Conservation (phyloP, 1,140 invertebrate genomes). For the Eciton burchellii region DNA sequence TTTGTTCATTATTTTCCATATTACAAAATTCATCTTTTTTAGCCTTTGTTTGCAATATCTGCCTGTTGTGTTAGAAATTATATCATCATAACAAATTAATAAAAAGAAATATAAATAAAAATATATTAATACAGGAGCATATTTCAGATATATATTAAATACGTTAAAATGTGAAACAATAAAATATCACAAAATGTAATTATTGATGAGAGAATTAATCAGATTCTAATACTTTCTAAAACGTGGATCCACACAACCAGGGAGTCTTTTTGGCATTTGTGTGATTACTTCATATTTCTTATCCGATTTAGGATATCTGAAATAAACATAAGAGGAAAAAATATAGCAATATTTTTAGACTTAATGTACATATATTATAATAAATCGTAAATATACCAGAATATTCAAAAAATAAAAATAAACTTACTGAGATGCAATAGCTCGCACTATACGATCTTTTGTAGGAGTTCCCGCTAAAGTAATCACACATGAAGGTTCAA, state of each 20-base stretch:
- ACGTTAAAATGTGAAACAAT: background rate
- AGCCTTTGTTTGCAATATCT: slow-evolving; percentile 54
- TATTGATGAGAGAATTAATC: background rate
- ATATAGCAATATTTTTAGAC: background rate
- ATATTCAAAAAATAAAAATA: too few relatives aligned
- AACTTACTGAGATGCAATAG: slow-evolving; percentile 70
- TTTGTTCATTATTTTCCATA: slow-evolving; percentile 41
- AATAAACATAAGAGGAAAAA: background rate
- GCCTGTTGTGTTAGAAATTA: slow-evolving; percentile 46
- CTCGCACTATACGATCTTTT: slow-evolving; percentile 73
- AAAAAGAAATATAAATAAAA: slow-evolving; percentile 1
- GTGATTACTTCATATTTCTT: slow-evolving; percentile 35
- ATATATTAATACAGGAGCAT: background rate
- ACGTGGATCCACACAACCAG: slow-evolving; percentile 74
- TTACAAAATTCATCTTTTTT: slow-evolving; percentile 59
- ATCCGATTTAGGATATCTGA: slow-evolving; percentile 52
- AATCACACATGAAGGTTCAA: slow-evolving; percentile 77
- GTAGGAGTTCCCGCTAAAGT: slow-evolving; percentile 73
- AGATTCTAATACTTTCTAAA: slow-evolving; percentile 72
- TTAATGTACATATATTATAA: background rate
- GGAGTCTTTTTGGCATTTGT: slow-evolving; percentile 63
- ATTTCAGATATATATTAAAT: background rate
- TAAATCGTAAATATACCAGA: background rate
- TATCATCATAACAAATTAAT: background rate
- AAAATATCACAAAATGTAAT: background rate